A percentile compares a stretch with the other conserved stretches of the same genome.
phyloP scores from a whole-genome alignment of 2,797 vertebrate species.

The Micropoecilia bifurca region DNA sequence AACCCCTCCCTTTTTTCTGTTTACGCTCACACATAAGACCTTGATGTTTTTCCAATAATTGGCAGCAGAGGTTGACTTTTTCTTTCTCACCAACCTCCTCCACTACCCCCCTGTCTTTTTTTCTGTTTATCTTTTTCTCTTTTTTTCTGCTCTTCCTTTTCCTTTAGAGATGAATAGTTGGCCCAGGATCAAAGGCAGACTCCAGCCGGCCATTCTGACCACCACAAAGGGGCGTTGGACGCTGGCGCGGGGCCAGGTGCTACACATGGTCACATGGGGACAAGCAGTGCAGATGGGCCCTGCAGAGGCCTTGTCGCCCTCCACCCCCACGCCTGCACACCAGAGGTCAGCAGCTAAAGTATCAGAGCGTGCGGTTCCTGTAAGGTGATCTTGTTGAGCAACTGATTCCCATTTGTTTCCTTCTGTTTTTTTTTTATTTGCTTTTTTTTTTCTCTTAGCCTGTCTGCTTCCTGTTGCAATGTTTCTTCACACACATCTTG shows the following conservation, averaged over 20 bases:
- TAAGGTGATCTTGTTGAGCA: conserved; percentile 71
- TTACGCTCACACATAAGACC: conserved; percentile 79
- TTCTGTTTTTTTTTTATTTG: conserved; percentile 29
- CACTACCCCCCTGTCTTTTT: background rate
- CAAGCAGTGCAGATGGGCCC: conserved; percentile 84
- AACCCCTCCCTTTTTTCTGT: conserved; percentile 64
- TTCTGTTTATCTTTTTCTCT: conserved; percentile 54
- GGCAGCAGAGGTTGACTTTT: conserved; percentile 89
- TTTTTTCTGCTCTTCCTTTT: conserved; percentile 78
- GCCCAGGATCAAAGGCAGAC: conserved; percentile 90
- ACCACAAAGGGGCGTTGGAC: conserved; percentile 87
- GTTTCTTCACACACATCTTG: conserved; percentile 20
- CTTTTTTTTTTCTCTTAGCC: conserved; percentile 12
- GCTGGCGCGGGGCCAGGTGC: conserved; percentile 84
- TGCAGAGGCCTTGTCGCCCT: conserved; percentile 47
- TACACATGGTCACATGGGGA: conserved; percentile 78
- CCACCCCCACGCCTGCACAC: conserved; percentile 65
- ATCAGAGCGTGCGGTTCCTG: conserved; percentile 78
- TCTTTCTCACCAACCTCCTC: conserved; percentile 25
- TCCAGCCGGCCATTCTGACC: conserved; percentile 85
- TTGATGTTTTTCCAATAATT: conserved; percentile 96
- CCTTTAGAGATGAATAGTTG: conserved; percentile 96
- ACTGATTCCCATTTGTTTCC: conserved; percentile 56
- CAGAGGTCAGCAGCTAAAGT: conserved; percentile 84
- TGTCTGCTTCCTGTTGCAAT: conserved; percentile 44